Percentiles rank a stretch among this genome's conserved stretches.
phyloP scores from a whole-genome alignment of 2,888 invertebrate species.

The Eulithis prunata region DNA sequence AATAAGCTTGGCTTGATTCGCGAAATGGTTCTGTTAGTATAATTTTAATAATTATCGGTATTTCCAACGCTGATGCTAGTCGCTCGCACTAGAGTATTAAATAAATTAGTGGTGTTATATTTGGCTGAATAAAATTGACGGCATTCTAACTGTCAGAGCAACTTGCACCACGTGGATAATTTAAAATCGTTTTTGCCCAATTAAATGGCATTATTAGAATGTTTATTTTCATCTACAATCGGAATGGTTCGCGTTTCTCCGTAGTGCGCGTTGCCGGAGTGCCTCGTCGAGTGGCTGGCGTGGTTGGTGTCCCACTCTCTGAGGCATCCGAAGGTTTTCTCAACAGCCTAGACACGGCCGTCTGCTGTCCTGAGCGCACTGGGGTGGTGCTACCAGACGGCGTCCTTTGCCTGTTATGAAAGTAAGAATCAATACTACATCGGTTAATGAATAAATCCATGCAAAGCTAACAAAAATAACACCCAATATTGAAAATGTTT shows the following conservation, averaged over 20 bases:
- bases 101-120: conserved; percentile 28
- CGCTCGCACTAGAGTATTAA: conserved; percentile 50
- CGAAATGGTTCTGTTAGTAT: conserved; percentile 78
- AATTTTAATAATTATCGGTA: conserved; percentile 65
- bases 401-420: conserved; percentile 86
- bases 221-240: conserved; percentile 82
- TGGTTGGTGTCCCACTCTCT: conserved; percentile 84
- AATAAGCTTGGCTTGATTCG: conserved; percentile 80
- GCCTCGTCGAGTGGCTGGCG: conserved; percentile 70
- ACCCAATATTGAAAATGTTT: conserved; percentile 26
- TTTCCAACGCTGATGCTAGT: conserved; percentile 55
- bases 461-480: conserved; percentile 47
- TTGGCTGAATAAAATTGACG: conserved; percentile 14
- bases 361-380: conserved; percentile 86
- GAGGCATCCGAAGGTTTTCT: conserved; percentile 88
- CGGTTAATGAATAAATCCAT: conserved; percentile 32
- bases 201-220: conserved; percentile 26
- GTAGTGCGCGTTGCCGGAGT: conserved; percentile 74
- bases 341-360: conserved; percentile 86
- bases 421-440: conserved; percentile 36
- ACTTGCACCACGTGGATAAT: conserved; percentile 54
- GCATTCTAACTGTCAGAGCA: conserved; percentile 50
- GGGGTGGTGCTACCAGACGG: conserved; percentile 91
- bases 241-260: conserved; percentile 88
- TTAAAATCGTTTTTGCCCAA: conserved; percentile 36